Evolutionary conservation across 2,797 vertebrate species (phyloP), one percentile per base, ranked within the genome.

Genomic region (Pteronotus mesoamericanus): DNA sequence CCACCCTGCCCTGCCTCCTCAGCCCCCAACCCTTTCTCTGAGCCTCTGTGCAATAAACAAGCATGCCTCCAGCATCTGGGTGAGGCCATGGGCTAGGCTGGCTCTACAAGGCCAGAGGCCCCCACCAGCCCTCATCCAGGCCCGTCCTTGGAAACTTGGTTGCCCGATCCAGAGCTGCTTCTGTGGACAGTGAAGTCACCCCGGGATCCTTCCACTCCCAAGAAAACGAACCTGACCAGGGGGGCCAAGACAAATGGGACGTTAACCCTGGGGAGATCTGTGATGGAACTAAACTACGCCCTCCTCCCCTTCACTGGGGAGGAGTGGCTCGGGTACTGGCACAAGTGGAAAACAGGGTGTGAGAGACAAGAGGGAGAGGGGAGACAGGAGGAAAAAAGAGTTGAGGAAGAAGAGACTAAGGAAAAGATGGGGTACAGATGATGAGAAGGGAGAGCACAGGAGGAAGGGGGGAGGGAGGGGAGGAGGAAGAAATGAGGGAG

Each of bases 21-120:
- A 18, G 64, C 64, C 74, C 93, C 93, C 14, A 51, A 11, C 34
- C 32, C 85, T 21, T 42, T 39, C 69, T 55, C 66, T 29, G 15
- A 86, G 79, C 93, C 74, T 53, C 78, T 80, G 4, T 29, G 9
- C 24, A 97, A 97, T 97, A 97, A 97, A 97, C 14, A 6, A 78
- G 29, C 19, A 0, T 91, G 79, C 69, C 51, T 88, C 61, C 46
- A 80, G 74, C 24, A 4, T 71, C 57, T 16, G 26, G 83, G 71
- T 95, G 83, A 95, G 57, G 86, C 91, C 1, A 0, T 72, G 66
- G 72, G 87, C n/a, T 3, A 37, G 61, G 53, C 57, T 26, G 86
- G 55, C 59, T 71, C 64, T 66, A 14, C 1, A 22, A 39, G 21
- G 79, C 61, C 61, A 5, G 55, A 84, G 77, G 61, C 16, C 29